Conservation (phyloP, 1,140 invertebrate species). For the Rhyacophila brunnea region DNA sequence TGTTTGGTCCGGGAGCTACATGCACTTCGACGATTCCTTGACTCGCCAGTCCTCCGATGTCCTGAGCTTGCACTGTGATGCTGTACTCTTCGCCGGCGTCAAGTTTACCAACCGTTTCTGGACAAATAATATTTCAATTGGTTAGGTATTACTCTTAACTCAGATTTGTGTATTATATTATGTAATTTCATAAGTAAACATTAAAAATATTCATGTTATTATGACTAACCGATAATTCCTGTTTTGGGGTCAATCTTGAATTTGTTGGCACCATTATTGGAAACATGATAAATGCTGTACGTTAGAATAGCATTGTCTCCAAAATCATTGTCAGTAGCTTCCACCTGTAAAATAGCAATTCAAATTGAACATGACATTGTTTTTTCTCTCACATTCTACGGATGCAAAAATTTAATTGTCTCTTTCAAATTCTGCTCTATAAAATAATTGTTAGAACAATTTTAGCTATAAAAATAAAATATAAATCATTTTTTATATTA, state of each 20-base stretch:
- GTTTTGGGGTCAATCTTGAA: slow-evolving; percentile 81
- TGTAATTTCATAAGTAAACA: no score
- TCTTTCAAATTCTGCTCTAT: no score
- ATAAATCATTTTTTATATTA: no score
- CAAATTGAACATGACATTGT: no score
- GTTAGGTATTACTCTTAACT: no score
- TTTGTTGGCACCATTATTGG: slow-evolving; percentile 82
- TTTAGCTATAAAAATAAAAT: no score
- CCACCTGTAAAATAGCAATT: slow-evolving; percentile 43
- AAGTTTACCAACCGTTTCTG: slow-evolving; percentile 70
- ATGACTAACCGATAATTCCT: slow-evolving; percentile 71
- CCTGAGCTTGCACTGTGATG: slow-evolving; percentile 79
- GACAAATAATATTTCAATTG: background rate
- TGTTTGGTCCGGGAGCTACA: slow-evolving; percentile 73
- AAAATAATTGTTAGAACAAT: no score
- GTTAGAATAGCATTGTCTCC: slow-evolving; percentile 78
- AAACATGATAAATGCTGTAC: slow-evolving; percentile 85
- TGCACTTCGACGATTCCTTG: slow-evolving; percentile 81
- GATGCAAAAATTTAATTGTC: no score
- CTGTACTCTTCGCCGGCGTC: slow-evolving; percentile 86
- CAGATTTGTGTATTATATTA: no score
- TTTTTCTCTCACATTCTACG: no score
- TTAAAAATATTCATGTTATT: no score
- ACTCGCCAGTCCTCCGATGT: slow-evolving; percentile 66
- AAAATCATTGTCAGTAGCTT: slow-evolving; percentile 82